These are phyloP conservation scores for Peromyscus nudipes DNA, from an alignment of 2,797 vertebrate species.

Conservation along the genomic window DNA sequence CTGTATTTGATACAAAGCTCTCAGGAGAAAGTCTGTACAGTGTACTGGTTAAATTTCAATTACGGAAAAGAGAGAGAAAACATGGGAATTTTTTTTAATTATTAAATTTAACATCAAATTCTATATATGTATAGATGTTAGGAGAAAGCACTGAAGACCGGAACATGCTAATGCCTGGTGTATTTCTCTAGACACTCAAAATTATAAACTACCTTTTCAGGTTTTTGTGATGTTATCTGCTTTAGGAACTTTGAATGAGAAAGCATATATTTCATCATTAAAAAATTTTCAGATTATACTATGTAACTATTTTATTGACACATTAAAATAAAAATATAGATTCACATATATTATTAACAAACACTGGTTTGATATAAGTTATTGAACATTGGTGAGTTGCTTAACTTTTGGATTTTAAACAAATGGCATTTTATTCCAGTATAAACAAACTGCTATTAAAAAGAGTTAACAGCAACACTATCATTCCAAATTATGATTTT, in stretches of 20 bases:
- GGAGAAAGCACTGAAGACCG: neutral
- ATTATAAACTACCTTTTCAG: neutral
- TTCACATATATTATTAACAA: neutral
- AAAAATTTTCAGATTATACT: neutral
- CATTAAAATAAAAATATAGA: neutral
- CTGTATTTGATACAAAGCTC: neutral
- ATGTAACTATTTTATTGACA: neutral
- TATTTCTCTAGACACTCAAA: neutral
- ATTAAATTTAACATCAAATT: conserved; percentile 17
- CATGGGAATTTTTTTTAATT: neutral
- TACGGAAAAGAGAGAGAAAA: neutral
- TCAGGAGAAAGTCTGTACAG: neutral
- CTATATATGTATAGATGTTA: neutral
- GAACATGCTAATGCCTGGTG: neutral
- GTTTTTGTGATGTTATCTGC: neutral
- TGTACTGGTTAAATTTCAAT: conserved; percentile 14
- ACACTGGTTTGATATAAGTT: conserved; percentile 10
- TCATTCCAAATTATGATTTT: neutral
- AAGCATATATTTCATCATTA: neutral
- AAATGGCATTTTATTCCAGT: neutral
- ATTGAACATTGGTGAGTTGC: neutral
- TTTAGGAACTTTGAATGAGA: neutral
- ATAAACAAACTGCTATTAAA: neutral
- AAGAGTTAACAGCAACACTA: neutral
- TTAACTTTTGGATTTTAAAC: neutral